Evolutionary conservation across 2,113 vertebrate species (phyloP).

Genomic region (Passer montanus): DNA sequence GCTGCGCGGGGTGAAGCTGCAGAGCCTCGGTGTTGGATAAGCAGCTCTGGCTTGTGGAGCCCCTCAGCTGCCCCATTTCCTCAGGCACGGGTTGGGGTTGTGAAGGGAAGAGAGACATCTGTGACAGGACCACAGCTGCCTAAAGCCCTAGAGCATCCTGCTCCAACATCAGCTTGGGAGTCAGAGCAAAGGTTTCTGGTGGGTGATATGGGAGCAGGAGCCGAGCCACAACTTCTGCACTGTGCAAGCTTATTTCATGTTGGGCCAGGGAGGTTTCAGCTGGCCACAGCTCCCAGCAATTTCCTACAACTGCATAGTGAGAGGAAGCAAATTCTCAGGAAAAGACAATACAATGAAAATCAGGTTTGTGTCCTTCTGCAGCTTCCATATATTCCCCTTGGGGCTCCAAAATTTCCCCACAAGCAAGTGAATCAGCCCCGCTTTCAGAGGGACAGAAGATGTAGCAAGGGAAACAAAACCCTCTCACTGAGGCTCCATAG

Average conservation of each 20-base stretch:
- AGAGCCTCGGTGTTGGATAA: neutral
- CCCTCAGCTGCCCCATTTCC: neutral
- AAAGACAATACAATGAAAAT: neutral
- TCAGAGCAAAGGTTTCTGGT: neutral
- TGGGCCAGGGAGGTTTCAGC: neutral
- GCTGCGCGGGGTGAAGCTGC: accelerated
- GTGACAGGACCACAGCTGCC: neutral
- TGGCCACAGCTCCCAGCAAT: neutral
- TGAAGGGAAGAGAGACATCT: neutral
- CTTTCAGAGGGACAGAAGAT: neutral
- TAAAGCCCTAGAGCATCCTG: neutral
- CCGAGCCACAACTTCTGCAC: neutral
- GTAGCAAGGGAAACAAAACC: neutral
- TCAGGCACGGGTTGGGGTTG: accelerated
- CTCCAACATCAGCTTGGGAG: accelerated
- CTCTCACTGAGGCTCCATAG: neutral
- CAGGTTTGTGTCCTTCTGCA: neutral
- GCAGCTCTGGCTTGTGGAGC: neutral
- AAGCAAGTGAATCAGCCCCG: neutral
- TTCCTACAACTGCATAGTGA: neutral
- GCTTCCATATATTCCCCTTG: neutral
- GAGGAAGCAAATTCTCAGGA: neutral
- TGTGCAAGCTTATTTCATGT: neutral
- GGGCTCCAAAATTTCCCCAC: neutral
- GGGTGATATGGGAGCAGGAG: neutral